These are phyloP conservation scores for Microtus montanus DNA, from an alignment of 2,113 vertebrate genomes.

Conservation along the genomic window DNA sequence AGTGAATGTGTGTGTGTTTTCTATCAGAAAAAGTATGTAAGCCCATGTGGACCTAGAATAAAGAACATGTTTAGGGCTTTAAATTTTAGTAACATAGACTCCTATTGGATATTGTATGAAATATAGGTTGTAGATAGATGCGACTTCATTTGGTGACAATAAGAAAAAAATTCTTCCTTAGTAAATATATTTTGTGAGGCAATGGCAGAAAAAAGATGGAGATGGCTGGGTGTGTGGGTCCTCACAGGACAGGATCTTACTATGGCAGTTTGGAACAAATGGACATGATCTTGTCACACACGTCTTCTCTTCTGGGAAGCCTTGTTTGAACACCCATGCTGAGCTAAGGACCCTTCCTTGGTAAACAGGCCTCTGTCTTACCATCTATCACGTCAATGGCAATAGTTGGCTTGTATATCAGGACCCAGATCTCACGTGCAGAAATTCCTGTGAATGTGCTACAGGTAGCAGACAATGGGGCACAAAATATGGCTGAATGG, in stretches of 20 bases:
- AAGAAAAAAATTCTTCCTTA: not conserved
- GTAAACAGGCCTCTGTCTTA: not conserved
- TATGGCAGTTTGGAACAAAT: not conserved
- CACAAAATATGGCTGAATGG: not conserved
- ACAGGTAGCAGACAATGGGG: not conserved
- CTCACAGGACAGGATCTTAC: not conserved
- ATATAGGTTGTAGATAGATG: not conserved
- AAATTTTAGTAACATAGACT: not conserved
- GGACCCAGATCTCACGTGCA: fast-evolving
- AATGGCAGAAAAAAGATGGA: not conserved
- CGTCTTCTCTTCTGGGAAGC: not conserved
- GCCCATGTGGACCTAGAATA: not conserved
- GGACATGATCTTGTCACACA: not conserved
- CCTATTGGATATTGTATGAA: not conserved
- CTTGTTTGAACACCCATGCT: not conserved
- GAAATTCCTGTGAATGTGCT: not conserved
- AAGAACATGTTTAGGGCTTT: not conserved
- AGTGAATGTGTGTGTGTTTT: no score
- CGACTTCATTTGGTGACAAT: not conserved
- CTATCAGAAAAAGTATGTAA: not conserved
- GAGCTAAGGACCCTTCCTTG: not conserved
- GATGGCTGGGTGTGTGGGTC: no score
- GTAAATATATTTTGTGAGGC: not conserved
- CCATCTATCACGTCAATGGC: not conserved
- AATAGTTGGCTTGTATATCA: not conserved